Evolutionary conservation across 2,797 vertebrate species (phyloP), one percentile per base, ranked within the genome.

Genomic region (Odontamblyopus rebecca): DNA sequence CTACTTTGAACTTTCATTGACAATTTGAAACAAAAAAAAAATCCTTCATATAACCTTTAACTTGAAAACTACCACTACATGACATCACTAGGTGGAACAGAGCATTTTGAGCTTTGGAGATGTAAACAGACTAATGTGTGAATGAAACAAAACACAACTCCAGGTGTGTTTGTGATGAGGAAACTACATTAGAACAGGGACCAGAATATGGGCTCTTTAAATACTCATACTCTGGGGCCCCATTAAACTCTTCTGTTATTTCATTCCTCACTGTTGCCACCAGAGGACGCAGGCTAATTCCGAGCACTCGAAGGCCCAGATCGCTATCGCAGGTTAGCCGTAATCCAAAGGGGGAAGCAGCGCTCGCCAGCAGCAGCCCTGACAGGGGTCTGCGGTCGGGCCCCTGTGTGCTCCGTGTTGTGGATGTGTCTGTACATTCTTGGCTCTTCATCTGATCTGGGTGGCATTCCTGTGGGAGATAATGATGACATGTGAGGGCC

Each of bases 391-490:
- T 57, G 54, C 9, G 54, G 54, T 57, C 9, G 54, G 54, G 9
- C 54, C 23, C 11, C 7, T 57, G 23, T 27, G 54, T 23, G 51
- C 19, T 53, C 51, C 51, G n/a, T 54, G 66, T 60, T 16, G 23
- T 72, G 48, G 67, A 56, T 71, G 51, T 73, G 73, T 66, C 50
- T 61, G 60, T 64, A 69, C 74, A 74, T 80, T 86, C 71, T 70
- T 26, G 73, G 48, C 68, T 73, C 69, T 76, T 66, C 63, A 72
- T 85, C 73, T 77, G 77, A 85, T 84, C 77, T 72, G 69, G 78
- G 81, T 77, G 77, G 81, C 89, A 89, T 91, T 91, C 88, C 86
- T 87, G 64, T 61, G 73, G 67, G 76, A 90, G 83, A 86, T 83
- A 77, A 85, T 89, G 81, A 82, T 68, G 79, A 80, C 69, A 48